Conservation (phyloP, 1,140 invertebrate species). For the Reticulitermes speratus region DNA sequence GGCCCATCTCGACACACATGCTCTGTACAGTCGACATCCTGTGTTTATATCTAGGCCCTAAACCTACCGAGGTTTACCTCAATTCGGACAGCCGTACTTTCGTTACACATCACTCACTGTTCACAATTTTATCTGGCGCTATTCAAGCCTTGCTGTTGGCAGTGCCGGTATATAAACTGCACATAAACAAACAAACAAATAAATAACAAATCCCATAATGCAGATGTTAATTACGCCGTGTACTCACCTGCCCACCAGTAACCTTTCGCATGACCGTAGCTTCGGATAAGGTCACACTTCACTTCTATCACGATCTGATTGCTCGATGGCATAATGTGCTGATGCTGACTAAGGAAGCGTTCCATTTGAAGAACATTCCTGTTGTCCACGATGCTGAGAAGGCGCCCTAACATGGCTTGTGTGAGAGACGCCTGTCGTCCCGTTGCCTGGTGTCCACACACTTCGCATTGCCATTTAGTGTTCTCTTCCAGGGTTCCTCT, state of each 20-base stretch:
- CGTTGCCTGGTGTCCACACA: not conserved
- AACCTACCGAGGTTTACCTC: not conserved
- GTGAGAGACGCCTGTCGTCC: not conserved
- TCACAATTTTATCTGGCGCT: too few relatives aligned
- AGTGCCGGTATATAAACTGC: too few relatives aligned
- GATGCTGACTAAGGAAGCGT: not conserved
- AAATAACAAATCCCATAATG: too few relatives aligned
- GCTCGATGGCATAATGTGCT: not conserved
- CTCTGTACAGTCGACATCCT: too few relatives aligned
- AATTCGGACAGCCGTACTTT: too few relatives aligned
- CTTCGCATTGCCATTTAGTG: conserved; percentile 9
- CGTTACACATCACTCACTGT: too few relatives aligned
- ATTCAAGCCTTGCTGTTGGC: too few relatives aligned
- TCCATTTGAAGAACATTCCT: not conserved
- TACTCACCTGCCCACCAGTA: conserved; percentile 15
- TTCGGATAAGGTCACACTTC: conserved; percentile 18
- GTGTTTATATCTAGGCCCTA: too few relatives aligned
- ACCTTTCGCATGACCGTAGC: not conserved
- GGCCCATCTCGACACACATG: too few relatives aligned
- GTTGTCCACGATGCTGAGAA: not conserved
- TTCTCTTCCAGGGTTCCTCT: not conserved
- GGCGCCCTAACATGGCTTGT: conserved; percentile 23
- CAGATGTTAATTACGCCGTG: not conserved
- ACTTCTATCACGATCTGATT: conserved; percentile 29
- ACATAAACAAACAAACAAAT: too few relatives aligned